These are phyloP conservation scores for Drosophila dives DNA, from an alignment of 2,888 invertebrate species.

Conservation along the genomic window DNA sequence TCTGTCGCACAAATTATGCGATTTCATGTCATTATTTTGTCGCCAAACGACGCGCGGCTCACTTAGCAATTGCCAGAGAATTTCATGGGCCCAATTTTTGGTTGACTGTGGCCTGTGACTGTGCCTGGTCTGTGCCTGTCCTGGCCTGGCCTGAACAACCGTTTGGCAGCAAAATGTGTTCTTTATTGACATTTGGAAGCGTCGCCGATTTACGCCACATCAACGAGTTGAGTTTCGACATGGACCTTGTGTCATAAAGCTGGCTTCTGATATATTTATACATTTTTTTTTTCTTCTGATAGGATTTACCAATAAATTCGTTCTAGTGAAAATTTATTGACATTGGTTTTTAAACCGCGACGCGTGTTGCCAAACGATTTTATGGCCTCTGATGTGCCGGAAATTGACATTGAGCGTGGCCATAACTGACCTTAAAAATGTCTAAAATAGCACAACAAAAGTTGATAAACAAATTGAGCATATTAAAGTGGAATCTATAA, in stretches of 20 bases:
- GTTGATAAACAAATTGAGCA: slow-evolving; percentile 36
- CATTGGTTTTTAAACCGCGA: slow-evolving; percentile 80
- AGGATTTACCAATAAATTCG: slow-evolving; percentile 78
- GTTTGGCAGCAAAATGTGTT: slow-evolving; percentile 59
- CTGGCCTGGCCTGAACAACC: slow-evolving; percentile 22
- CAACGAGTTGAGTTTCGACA: slow-evolving; percentile 65
- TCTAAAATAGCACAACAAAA: slow-evolving; percentile 12
- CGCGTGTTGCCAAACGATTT: slow-evolving; percentile 71
- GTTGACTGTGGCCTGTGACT: slow-evolving; percentile 13
- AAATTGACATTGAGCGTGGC: slow-evolving; percentile 60
- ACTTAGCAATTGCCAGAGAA: slow-evolving; percentile 62
- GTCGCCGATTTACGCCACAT: slow-evolving; percentile 66
- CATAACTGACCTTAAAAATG: slow-evolving; percentile 60
- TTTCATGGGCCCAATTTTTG: slow-evolving; percentile 23
- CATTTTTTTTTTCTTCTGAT: no score
- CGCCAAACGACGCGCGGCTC: slow-evolving; percentile 77
- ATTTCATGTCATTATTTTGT: slow-evolving; percentile 82
- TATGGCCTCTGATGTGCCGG: slow-evolving; percentile 57
- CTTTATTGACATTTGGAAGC: slow-evolving; percentile 77
- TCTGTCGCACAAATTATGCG: slow-evolving; percentile 79
- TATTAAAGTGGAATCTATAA: slow-evolving; percentile 27
- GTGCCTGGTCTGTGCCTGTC: not conserved
- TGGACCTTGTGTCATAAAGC: slow-evolving; percentile 67
- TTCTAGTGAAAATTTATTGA: slow-evolving; percentile 79
- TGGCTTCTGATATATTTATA: slow-evolving; percentile 1